phyloP scores from a whole-genome alignment of 2,888 invertebrate species.

The Eupelmus urozonus region DNA sequence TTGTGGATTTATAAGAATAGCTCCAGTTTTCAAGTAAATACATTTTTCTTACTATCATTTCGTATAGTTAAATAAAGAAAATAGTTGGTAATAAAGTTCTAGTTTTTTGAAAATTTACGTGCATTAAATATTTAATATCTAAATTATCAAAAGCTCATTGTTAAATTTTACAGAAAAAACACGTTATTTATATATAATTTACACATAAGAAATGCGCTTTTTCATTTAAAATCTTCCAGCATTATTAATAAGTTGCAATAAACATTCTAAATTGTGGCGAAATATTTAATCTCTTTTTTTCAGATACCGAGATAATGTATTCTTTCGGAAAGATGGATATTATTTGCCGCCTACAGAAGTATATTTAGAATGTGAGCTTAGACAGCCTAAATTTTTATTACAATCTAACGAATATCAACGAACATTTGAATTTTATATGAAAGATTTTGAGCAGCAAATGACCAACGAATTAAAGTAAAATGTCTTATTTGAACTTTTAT shows the following conservation, averaged over 20 bases:
- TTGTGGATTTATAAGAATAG: constrained; percentile 65
- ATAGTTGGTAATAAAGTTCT: no score
- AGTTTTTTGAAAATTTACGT: no score
- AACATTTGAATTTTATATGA: constrained; percentile 43
- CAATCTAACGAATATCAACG: constrained; percentile 18
- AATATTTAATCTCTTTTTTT: neutral
- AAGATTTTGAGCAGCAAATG: constrained; percentile 18
- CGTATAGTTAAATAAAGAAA: no score
- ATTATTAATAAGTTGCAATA: no score
- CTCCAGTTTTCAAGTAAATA: constrained; percentile 64
- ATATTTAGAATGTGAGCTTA: constrained; percentile 57
- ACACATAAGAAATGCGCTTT: no score
- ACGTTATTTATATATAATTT: neutral
- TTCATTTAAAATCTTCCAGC: no score
- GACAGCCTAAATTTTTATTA: constrained; percentile 4
- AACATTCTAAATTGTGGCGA: no score
- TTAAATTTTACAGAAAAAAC: neutral
- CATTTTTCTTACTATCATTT: no score
- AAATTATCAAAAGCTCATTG: no score
- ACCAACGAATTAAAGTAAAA: constrained; percentile 29
- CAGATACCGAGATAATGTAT: constrained; percentile 63
- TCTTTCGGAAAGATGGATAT: constrained; percentile 63
- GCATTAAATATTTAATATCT: no score
- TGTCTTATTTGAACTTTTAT: neutral
- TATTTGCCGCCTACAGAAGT: constrained; percentile 64